Percentiles rank a stretch among this genome's conserved stretches.
Evolutionary conservation across 2,113 vertebrate species (phyloP).

Genomic region (Gila orcuttii): DNA sequence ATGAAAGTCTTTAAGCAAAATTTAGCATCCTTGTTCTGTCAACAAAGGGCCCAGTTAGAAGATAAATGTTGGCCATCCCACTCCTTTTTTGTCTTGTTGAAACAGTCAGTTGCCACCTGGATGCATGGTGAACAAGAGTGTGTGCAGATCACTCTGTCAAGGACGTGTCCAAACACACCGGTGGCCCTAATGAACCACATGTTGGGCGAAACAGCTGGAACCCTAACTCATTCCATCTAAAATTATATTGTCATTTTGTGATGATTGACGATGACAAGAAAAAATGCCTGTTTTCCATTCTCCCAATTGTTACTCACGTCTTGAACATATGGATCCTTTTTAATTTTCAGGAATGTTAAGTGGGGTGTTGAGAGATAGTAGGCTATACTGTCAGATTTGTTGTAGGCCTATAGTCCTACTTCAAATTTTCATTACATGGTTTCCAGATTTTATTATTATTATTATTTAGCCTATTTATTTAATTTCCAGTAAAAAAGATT

Average conservation of each 20-base stretch:
- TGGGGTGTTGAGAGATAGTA: neutral
- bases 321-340: no score
- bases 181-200: neutral
- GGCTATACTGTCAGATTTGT: no score
- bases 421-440: no score
- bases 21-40: neutral
- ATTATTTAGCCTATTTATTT: no score
- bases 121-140: neutral
- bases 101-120: neutral
- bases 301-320: no score
- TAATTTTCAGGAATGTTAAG: neutral
- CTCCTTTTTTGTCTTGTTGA: constrained; percentile 21
- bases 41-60: neutral
- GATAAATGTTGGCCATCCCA: neutral
- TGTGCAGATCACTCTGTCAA: neutral
- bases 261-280: neutral
- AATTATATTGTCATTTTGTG: neutral
- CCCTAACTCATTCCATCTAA: neutral
- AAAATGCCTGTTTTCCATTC: neutral
- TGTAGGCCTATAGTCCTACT: no score
- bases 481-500: no score
- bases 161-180: neutral
- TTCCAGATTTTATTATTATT: no score
- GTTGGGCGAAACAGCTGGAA: neutral
- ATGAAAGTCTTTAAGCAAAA: neutral